Conservation (phyloP, 2,797 vertebrate species). For the Notolabrus celidotus region DNA sequence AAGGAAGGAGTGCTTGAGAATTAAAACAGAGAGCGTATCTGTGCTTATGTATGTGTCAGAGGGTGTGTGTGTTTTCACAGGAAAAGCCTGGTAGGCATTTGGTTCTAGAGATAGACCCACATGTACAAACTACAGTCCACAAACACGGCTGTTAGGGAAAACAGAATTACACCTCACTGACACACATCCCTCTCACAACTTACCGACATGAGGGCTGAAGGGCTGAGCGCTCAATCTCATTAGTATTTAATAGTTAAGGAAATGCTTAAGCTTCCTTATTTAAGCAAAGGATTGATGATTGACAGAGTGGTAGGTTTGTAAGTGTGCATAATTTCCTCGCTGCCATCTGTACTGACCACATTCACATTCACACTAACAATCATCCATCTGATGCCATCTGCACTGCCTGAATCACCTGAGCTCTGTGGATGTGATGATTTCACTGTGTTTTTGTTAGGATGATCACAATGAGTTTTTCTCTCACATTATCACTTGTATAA, state of each 20-base stretch:
- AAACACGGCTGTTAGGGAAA: slow-evolving; percentile 59
- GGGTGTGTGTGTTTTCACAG: slow-evolving; percentile 55
- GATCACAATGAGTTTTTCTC: slow-evolving; percentile 8
- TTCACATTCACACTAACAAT: slow-evolving; percentile 66
- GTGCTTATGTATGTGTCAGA: slow-evolving; percentile 19
- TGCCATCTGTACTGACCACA: slow-evolving; percentile 59
- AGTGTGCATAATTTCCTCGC: slow-evolving; percentile 39
- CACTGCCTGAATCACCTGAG: slow-evolving; percentile 62
- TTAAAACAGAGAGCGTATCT: slow-evolving; percentile 59
- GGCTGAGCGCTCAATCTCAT: background rate
- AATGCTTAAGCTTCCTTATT: slow-evolving; percentile 18
- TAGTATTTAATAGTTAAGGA: slow-evolving; percentile 34
- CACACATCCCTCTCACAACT: slow-evolving; percentile 19
- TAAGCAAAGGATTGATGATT: slow-evolving; percentile 49
- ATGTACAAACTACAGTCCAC: slow-evolving; percentile 53
- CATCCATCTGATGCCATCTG: slow-evolving; percentile 52
- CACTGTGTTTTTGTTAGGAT: slow-evolving; percentile 8
- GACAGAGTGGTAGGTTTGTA: slow-evolving; percentile 45
- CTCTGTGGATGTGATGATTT: slow-evolving; percentile 16
- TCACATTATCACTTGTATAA: slow-evolving; percentile 21
- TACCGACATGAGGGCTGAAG: slow-evolving; percentile 5
- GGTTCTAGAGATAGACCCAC: slow-evolving; percentile 62
- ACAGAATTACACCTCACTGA: slow-evolving; percentile 26
- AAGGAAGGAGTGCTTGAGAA: slow-evolving; percentile 71
- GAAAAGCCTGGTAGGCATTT: slow-evolving; percentile 70